Conservation (phyloP, 2,888 invertebrate genomes). For the Priocnemis perturbator region DNA sequence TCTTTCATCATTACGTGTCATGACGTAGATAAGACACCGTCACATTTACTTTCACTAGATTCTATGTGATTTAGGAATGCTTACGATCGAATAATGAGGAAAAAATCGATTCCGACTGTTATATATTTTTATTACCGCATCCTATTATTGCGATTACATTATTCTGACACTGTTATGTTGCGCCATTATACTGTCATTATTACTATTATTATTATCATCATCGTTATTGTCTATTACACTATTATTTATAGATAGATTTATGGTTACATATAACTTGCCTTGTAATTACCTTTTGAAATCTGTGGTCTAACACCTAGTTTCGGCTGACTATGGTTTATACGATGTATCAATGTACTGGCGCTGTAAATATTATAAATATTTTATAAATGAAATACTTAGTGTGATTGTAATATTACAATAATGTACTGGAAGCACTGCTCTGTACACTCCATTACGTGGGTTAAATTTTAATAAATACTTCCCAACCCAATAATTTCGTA, state of each 20-base stretch:
- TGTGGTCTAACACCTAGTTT: conserved; percentile 29
- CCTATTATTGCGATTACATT: conserved; percentile 42
- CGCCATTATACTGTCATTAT: conserved; percentile 35
- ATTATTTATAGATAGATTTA: conserved; percentile 41
- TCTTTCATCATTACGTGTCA: conserved; percentile 54
- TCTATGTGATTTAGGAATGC: conserved; percentile 36
- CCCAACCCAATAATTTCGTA: conserved; percentile 50
- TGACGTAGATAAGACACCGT: conserved; percentile 50
- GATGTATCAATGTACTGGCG: conserved; percentile 57
- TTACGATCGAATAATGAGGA: conserved; percentile 36
- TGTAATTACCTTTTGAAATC: conserved; percentile 32
- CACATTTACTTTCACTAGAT: conserved; percentile 40
- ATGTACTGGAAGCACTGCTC: conserved; percentile 63
- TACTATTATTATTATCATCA: conserved; percentile 14
- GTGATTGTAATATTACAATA: conserved; percentile 67
- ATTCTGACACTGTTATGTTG: conserved; percentile 32
- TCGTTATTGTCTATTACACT: conserved; percentile 29
- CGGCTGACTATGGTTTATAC: conserved; percentile 52
- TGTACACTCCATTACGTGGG: conserved; percentile 65
- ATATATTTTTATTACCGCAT: conserved; percentile 18
- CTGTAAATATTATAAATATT: conserved; percentile 71
- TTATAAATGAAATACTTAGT: conserved; percentile 66
- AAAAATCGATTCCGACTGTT: conserved; percentile 30
- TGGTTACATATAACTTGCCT: conserved; percentile 32
- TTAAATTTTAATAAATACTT: conserved; percentile 71